These are phyloP conservation scores for Mythimna vitellina DNA, from an alignment of 2,888 invertebrate genomes.

Conservation along the genomic window DNA sequence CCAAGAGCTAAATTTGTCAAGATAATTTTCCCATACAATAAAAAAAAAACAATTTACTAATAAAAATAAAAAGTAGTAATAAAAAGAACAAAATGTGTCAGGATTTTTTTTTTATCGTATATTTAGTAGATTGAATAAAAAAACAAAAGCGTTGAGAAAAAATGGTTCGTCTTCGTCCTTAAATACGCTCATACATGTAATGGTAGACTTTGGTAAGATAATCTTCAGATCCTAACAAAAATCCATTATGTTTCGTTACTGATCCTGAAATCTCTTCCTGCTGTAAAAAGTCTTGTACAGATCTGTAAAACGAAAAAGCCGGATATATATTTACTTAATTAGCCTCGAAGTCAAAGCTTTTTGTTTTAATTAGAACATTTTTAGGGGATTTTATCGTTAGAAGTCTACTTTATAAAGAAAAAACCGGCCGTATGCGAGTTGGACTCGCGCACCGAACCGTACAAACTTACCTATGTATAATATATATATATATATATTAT, in stretches of 20 bases:
- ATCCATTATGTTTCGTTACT: background rate
- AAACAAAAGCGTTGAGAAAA: background rate
- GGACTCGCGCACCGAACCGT: no score
- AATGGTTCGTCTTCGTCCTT: background rate
- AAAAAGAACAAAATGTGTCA: background rate
- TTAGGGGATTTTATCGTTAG: background rate
- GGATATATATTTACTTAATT: conserved; percentile 23
- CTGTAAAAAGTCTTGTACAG: background rate
- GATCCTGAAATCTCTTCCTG: background rate
- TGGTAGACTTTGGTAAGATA: background rate
- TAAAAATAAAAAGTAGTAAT: no score
- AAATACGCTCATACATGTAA: no score
- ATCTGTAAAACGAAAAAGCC: conserved; percentile 7
- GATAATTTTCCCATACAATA: no score
- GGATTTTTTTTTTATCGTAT: no score
- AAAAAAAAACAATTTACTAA: no score
- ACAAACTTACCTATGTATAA: no score
- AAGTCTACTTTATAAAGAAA: background rate
- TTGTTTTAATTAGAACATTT: conserved; percentile 19
- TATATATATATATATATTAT: no score
- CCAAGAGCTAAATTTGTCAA: no score
- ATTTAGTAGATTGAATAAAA: background rate
- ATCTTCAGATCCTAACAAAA: background rate
- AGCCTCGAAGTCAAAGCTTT: conserved; percentile 30
- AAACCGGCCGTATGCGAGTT: no score